phyloP scores from a whole-genome alignment of 2,113 vertebrate species.

The Ictalurus punctatus region DNA sequence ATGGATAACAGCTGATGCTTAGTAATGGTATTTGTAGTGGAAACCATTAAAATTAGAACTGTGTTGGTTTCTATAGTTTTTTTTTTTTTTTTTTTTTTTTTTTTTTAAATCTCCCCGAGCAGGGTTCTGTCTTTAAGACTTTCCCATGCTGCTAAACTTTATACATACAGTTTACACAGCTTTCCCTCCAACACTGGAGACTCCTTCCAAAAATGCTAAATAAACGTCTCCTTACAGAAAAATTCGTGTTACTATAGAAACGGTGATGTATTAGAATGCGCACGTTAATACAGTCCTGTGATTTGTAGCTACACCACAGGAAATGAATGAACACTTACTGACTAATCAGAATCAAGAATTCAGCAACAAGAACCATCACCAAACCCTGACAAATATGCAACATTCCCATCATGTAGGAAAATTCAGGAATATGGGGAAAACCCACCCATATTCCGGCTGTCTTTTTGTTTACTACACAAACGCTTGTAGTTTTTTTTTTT shows the following conservation, averaged over 20 bases:
- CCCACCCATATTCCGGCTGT: not conserved
- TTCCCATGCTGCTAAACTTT: not conserved
- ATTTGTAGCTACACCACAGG: not conserved
- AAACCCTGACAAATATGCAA: too few species aligned
- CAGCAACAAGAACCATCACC: too few species aligned
- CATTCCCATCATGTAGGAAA: not conserved
- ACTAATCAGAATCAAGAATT: conserved; percentile 1
- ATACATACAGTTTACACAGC: not conserved
- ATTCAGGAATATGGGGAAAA: not conserved
- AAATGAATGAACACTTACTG: not conserved
- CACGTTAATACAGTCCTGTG: too few species aligned
- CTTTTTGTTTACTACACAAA: not conserved
- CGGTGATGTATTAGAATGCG: not conserved
- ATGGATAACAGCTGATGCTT: too few species aligned
- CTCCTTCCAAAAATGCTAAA: not conserved
- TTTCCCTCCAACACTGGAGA: not conserved
- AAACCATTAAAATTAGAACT: too few species aligned
- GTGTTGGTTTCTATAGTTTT: too few species aligned
- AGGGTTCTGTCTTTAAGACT: not conserved
- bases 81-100: too few species aligned
- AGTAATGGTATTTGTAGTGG: too few species aligned
- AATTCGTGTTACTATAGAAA: not conserved
- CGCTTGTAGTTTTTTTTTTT: not conserved
- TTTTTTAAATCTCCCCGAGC: too few species aligned
- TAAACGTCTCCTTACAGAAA: not conserved